Conservation (phyloP, 2,888 invertebrate species). For the Agonopterix heracliana region DNA sequence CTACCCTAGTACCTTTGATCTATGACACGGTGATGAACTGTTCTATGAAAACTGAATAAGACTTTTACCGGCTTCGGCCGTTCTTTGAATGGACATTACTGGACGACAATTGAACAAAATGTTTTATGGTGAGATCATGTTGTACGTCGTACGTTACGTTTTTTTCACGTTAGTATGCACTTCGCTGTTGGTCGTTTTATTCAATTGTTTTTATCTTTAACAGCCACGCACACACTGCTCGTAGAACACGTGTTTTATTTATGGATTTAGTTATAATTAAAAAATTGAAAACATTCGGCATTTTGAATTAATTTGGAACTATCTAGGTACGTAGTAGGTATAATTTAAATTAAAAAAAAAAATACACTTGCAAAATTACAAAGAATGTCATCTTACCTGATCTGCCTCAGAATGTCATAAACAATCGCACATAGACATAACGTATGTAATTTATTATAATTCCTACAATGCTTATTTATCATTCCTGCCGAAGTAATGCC, state of each 20-base stretch:
- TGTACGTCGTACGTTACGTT: conserved; percentile 43
- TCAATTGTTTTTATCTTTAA: conserved; percentile 37
- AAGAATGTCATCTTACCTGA: too few species aligned
- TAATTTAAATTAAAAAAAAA: too few species aligned
- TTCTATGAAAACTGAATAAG: conserved; percentile 33
- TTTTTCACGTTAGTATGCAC: conserved; percentile 62
- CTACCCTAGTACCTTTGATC: conserved; percentile 17
- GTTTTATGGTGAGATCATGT: conserved; percentile 73
- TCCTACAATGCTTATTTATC: too few species aligned
- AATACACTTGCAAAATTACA: too few species aligned
- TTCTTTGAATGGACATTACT: conserved; percentile 59
- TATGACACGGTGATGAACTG: conserved; percentile 53
- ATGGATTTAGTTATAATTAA: too few species aligned
- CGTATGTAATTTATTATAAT: too few species aligned
- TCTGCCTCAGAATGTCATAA: too few species aligned
- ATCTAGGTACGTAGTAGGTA: too few species aligned
- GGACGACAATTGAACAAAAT: conserved; percentile 61
- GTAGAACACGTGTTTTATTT: conserved; percentile 29
- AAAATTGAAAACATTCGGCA: not conserved
- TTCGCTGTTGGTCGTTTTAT: conserved; percentile 42
- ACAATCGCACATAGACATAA: too few species aligned
- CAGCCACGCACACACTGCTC: conserved; percentile 60
- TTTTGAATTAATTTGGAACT: too few species aligned
- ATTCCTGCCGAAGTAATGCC: too few species aligned
- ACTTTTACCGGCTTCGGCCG: conserved; percentile 27